phyloP scores from a whole-genome alignment of 2,797 vertebrate genomes.

The Syndactyla subalaris region DNA sequence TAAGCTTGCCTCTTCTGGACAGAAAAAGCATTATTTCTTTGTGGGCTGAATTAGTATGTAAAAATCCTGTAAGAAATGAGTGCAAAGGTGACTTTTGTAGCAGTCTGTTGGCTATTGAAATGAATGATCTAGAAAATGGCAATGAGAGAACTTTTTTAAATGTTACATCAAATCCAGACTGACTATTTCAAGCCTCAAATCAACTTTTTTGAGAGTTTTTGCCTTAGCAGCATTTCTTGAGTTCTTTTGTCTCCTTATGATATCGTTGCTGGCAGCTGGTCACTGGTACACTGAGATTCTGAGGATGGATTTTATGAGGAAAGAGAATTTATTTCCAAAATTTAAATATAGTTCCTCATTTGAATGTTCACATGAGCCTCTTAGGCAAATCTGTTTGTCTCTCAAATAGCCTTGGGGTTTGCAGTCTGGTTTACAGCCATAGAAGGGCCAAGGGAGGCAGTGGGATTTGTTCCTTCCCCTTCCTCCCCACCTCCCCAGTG shows the following conservation, averaged over 20 bases:
- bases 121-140: not conserved
- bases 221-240: not conserved
- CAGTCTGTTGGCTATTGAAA: not conserved
- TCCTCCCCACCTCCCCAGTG: not conserved
- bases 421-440: not conserved
- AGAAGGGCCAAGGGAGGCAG: not conserved
- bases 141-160: not conserved
- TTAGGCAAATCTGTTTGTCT: not conserved
- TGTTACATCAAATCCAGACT: not conserved
- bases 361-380: not conserved
- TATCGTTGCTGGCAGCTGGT: not conserved
- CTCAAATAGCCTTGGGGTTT: not conserved
- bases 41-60: not conserved
- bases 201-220: not conserved
- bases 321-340: not conserved
- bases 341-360: conserved; percentile 18
- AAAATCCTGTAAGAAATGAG: not conserved
- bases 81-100: not conserved
- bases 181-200: not conserved
- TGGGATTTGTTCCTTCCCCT: not conserved
- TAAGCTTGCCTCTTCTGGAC: not conserved
- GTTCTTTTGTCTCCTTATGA: not conserved
- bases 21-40: not conserved
- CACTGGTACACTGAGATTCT: not conserved
- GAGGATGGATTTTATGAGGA: not conserved